These are phyloP conservation scores for Linepithema humile DNA, from an alignment of 1,140 invertebrate species.

Conservation along the genomic window DNA sequence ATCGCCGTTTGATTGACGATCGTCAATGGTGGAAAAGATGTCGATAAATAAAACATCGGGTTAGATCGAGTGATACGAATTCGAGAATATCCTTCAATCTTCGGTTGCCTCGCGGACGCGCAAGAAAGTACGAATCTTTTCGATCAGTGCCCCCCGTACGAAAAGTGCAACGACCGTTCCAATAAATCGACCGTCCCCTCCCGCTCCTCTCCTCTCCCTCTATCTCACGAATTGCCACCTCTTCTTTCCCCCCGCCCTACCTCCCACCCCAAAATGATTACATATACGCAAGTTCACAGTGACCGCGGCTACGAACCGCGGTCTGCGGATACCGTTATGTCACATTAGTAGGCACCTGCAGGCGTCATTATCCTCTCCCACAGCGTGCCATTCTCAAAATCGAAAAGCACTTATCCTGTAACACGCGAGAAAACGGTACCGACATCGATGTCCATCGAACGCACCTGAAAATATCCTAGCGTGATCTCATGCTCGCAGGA, in stretches of 20 bases:
- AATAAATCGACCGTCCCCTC: conserved; percentile 80
- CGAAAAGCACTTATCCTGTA: conserved; percentile 61
- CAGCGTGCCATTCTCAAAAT: conserved; percentile 68
- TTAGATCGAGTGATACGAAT: background rate
- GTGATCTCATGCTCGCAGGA: background rate
- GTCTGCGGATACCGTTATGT: conserved; percentile 83
- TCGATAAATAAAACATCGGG: background rate
- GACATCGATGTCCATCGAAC: background rate
- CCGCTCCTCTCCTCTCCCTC: conserved; percentile 50
- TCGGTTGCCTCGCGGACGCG: background rate
- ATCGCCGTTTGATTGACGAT: background rate
- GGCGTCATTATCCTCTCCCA: conserved; percentile 72
- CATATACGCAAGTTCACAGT: conserved; percentile 77
- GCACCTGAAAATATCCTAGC: conserved; percentile 25
- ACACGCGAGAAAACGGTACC: conserved; percentile 46
- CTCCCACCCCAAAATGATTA: conserved; percentile 77
- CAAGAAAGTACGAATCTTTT: conserved; percentile 67
- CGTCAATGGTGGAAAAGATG: no score
- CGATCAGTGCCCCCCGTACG: conserved; percentile 70
- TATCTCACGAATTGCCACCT: conserved; percentile 57
- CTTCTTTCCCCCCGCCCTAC: conserved; percentile 61
- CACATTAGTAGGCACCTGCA: conserved; percentile 83
- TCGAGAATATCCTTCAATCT: conserved; percentile 26
- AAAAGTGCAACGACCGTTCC: conserved; percentile 83
- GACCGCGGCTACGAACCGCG: conserved; percentile 76